phyloP scores from a whole-genome alignment of 2,797 vertebrate species.

The Morus bassanus region DNA sequence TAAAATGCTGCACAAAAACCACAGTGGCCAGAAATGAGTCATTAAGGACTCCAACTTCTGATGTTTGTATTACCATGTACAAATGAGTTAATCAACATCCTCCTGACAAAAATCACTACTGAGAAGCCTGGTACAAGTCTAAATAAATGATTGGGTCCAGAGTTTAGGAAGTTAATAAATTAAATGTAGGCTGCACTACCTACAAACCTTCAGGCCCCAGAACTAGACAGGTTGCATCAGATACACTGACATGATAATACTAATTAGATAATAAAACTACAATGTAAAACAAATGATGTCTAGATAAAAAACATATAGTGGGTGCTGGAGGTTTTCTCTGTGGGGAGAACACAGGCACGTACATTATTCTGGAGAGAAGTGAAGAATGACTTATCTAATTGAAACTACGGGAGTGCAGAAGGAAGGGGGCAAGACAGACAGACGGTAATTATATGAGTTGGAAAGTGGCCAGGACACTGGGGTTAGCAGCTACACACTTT shows the following conservation, averaged over 20 bases:
- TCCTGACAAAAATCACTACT: neutral
- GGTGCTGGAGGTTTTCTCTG: neutral
- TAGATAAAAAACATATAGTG: neutral
- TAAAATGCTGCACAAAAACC: neutral
- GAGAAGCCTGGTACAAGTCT: neutral
- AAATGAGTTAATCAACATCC: neutral
- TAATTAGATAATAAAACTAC: neutral
- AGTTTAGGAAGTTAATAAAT: neutral
- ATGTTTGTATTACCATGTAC: neutral
- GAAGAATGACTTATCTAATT: constrained; percentile 22
- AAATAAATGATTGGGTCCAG: neutral
- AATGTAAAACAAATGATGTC: neutral
- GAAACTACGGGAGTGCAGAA: neutral
- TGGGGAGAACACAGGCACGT: neutral
- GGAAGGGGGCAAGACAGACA: constrained; percentile 15
- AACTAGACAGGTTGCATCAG: neutral
- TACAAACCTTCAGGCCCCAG: neutral
- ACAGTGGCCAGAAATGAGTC: neutral
- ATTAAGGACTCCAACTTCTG: neutral
- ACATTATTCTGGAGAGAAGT: neutral
- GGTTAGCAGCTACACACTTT: neutral
- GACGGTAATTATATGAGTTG: constrained; percentile 32
- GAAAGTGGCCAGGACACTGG: constrained; percentile 14
- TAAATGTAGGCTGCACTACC: neutral
- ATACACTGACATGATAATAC: neutral